Evolutionary conservation across 1,140 invertebrate species (phyloP).

Genomic region (Antheraea mylitta): DNA sequence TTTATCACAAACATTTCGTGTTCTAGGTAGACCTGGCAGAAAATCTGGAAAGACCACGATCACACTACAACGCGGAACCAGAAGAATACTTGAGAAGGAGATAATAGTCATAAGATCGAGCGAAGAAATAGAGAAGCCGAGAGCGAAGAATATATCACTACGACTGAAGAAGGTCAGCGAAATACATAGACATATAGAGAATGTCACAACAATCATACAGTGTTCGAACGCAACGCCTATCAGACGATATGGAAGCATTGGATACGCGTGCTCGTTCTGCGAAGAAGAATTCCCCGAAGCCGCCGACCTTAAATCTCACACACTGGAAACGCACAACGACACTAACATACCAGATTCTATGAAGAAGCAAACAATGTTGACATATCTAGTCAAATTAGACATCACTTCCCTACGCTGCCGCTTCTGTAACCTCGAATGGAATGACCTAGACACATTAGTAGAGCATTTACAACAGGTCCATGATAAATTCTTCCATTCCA

Average conservation of each 20-base stretch:
- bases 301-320: conserved; percentile 45
- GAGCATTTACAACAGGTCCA: conserved; percentile 41
- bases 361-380: conserved; percentile 29
- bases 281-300: conserved; percentile 27
- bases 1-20: background rate
- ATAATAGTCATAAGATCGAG: conserved; percentile 11
- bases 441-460: conserved; percentile 32
- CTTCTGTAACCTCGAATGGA: conserved; percentile 30
- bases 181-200: conserved; percentile 26
- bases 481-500: conserved; percentile 27
- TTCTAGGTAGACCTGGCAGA: background rate
- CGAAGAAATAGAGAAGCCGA: background rate
- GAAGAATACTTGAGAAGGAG: background rate
- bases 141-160: background rate
- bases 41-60: background rate
- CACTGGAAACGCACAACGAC: conserved; percentile 33
- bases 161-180: conserved; percentile 17
- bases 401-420: conserved; percentile 48
- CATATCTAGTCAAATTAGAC: conserved; percentile 50
- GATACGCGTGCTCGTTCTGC: conserved; percentile 43
- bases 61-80: background rate
- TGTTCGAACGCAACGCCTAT: conserved; percentile 44
- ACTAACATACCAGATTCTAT: conserved; percentile 30
- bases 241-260: conserved; percentile 31
- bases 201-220: conserved; percentile 34